Percentiles rank a stretch among this genome's conserved stretches.
These are phyloP conservation scores for Hemibagrus guttatus DNA, from an alignment of 2,797 vertebrate genomes.

Conservation along the genomic window DNA sequence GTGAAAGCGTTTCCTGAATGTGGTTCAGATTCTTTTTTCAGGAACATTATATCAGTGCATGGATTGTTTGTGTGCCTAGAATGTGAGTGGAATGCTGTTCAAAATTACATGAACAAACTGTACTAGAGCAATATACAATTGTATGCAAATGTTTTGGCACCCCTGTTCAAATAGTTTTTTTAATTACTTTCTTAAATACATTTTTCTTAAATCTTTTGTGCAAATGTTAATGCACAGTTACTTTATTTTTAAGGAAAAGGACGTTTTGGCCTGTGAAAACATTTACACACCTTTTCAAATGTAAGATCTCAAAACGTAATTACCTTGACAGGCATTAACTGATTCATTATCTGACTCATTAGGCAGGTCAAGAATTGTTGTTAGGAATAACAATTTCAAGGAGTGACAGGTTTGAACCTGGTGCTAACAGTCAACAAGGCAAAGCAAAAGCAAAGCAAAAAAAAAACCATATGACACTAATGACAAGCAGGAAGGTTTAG, in stretches of 20 bases:
- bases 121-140: neutral
- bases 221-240: neutral
- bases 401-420: neutral
- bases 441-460: neutral
- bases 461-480: neutral
- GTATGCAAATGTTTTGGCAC: neutral
- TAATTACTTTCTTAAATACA: no score
- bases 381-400: neutral
- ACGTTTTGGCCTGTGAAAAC: neutral
- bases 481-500: neutral
- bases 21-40: slow-evolving; percentile 31
- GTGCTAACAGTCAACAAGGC: neutral
- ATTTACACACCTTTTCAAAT: neutral
- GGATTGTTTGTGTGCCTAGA: neutral
- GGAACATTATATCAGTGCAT: slow-evolving; percentile 27
- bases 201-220: neutral
- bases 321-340: neutral
- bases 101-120: neutral
- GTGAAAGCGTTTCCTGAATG: neutral
- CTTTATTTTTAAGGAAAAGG: no score
- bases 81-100: neutral
- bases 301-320: neutral
- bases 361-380: neutral
- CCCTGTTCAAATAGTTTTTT: neutral
- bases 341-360: neutral